Conservation (phyloP, 1,140 invertebrate genomes). For the Drosophila pallidifrons region DNA sequence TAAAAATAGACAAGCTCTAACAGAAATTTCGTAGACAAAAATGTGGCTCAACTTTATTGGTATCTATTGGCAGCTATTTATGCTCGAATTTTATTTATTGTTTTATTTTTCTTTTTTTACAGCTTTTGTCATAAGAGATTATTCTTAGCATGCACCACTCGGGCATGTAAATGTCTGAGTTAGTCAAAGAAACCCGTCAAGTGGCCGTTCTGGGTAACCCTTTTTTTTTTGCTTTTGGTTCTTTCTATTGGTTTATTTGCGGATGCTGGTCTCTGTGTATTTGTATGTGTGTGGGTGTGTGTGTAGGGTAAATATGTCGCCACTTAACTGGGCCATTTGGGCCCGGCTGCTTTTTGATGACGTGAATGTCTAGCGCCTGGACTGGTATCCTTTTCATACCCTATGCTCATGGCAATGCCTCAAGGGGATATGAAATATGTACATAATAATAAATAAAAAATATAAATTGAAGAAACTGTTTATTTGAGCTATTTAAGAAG, state of each 20-base stretch:
- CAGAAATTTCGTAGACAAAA: too few relatives aligned
- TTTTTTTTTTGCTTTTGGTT: slow-evolving; percentile 45
- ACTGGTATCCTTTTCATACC: slow-evolving; percentile 33
- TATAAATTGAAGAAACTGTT: too few relatives aligned
- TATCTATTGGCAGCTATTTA: slow-evolving; percentile 76
- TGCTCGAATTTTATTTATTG: slow-evolving; percentile 70
- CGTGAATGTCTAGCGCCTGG: slow-evolving; percentile 11
- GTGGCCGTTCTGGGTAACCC: slow-evolving; percentile 44
- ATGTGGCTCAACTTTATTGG: slow-evolving; percentile 56
- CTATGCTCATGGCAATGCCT: background rate
- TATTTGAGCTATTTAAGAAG: too few relatives aligned
- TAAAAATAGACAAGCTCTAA: background rate
- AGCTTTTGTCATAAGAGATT: slow-evolving; percentile 29
- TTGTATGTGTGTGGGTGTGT: slow-evolving; percentile 30
- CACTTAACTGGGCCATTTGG: slow-evolving; percentile 54
- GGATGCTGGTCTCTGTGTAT: background rate
- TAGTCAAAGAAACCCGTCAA: slow-evolving; percentile 62
- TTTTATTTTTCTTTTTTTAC: slow-evolving; percentile 55
- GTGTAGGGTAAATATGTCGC: slow-evolving; percentile 69
- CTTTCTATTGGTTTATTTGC: slow-evolving; percentile 12
- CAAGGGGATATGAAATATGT: background rate
- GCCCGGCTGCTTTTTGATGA: slow-evolving; percentile 39
- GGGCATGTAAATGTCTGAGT: slow-evolving; percentile 68
- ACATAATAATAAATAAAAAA: too few relatives aligned
- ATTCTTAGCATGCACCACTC: slow-evolving; percentile 28